phyloP scores from a whole-genome alignment of 2,113 vertebrate species.

The Tetraodon nigroviridis region DNA sequence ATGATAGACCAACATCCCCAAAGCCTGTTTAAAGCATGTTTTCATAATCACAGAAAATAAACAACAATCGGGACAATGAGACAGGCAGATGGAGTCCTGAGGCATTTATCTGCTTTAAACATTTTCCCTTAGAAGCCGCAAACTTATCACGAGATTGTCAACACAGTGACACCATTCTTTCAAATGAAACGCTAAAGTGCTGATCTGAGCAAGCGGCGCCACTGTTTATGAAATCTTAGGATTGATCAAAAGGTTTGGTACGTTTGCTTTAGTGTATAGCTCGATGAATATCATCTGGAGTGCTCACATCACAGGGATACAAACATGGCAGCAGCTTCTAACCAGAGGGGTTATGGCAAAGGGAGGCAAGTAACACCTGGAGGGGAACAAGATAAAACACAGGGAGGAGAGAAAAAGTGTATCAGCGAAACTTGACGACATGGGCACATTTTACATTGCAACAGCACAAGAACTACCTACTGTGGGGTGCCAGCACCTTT shows the following conservation, averaged over 20 bases:
- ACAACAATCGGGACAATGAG: conserved; percentile 75
- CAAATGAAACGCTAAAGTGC: conserved; percentile 73
- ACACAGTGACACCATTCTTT: conserved; percentile 78
- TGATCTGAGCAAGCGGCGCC: conserved; percentile 68
- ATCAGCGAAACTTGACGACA: conserved; percentile 64
- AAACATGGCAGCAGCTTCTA: conserved; percentile 57
- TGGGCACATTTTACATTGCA: conserved; percentile 70
- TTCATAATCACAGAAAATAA: conserved; percentile 76
- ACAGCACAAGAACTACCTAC: conserved; percentile 72
- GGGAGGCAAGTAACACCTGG: conserved; percentile 59
- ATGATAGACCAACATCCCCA: conserved; percentile 76
- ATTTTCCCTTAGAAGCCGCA: conserved; percentile 74
- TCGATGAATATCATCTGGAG: conserved; percentile 70
- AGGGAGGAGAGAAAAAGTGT: conserved; percentile 37
- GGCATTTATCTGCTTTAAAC: conserved; percentile 76
- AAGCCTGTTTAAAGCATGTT: conserved; percentile 69
- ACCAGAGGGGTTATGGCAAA: conserved; percentile 58
- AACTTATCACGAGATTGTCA: conserved; percentile 75
- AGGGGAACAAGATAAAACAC: conserved; percentile 47
- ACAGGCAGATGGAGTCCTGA: conserved; percentile 76
- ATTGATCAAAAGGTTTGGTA: conserved; percentile 75
- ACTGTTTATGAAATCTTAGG: conserved; percentile 69
- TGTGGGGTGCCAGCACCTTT: conserved; percentile 72
- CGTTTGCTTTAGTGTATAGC: conserved; percentile 69
- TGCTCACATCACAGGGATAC: conserved; percentile 60